Evolutionary conservation across 2,113 vertebrate species (phyloP).

Genomic region (Catagonus wagneri): DNA sequence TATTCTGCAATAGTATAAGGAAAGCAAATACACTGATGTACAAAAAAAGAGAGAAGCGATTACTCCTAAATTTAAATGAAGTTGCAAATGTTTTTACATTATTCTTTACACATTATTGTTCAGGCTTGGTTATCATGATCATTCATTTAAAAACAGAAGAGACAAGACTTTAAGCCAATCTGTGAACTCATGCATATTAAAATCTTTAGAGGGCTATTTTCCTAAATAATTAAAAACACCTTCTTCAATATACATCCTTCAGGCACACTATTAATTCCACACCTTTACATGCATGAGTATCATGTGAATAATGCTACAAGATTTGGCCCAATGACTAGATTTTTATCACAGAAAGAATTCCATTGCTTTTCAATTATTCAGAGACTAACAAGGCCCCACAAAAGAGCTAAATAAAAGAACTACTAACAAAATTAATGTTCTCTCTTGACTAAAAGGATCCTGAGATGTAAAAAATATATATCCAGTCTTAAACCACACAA

Average conservation of each 20-base stretch:
- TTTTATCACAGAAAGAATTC: conserved; percentile 76
- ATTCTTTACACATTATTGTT: background rate
- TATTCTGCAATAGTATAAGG: conserved; percentile 1
- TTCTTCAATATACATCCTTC: background rate
- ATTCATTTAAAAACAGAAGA: conserved; percentile 55
- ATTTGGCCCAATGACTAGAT: conserved; percentile 63
- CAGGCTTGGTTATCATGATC: background rate
- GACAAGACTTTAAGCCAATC: background rate
- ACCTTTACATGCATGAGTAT: conserved; percentile 28
- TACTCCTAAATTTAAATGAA: conserved; percentile 1
- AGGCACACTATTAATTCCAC: background rate
- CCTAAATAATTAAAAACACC: conserved; percentile 7
- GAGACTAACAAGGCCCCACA: conserved; percentile 36
- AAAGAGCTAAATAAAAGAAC: conserved; percentile 36
- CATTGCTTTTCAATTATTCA: conserved; percentile 74
- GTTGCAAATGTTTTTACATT: background rate
- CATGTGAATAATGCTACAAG: conserved; percentile 35
- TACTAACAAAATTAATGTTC: conserved; percentile 26
- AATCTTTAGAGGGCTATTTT: background rate
- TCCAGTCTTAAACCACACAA: background rate
- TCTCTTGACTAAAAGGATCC: conserved; percentile 4
- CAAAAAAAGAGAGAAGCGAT: background rate
- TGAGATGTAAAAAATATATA: background rate
- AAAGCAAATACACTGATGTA: background rate
- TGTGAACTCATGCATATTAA: background rate